Conservation (phyloP, 2,113 vertebrate genomes). For the Megalops atlanticus region DNA sequence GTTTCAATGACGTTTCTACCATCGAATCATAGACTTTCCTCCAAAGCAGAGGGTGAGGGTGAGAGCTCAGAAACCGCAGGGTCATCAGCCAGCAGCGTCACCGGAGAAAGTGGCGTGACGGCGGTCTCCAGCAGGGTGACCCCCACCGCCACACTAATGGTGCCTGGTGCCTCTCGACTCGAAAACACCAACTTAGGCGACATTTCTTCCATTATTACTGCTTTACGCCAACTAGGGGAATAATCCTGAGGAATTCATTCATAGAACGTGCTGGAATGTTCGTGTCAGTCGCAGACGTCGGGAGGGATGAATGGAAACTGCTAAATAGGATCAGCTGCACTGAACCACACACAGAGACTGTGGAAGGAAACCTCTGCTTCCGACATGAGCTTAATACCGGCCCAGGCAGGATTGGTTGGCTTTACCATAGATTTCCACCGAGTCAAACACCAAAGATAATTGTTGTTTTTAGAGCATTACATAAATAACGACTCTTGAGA, state of each 20-base stretch:
- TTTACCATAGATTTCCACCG: not conserved
- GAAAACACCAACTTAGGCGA: not conserved
- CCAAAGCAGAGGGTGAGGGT: not conserved
- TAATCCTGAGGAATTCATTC: not conserved
- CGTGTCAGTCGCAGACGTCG: constrained; percentile 1
- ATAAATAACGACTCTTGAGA: not conserved
- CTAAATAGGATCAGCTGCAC: not conserved
- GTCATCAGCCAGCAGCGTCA: not conserved
- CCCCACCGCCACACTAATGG: not conserved
- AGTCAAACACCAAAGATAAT: not conserved
- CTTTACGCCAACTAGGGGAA: not conserved
- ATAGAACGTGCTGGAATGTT: not conserved
- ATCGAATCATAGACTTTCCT: not conserved
- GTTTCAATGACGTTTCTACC: not conserved
- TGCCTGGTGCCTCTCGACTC: not conserved
- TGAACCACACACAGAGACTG: not conserved
- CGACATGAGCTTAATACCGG: not conserved
- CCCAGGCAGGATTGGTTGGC: constrained; percentile 5
- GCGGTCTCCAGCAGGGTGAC: not conserved
- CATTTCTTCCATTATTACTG: not conserved
- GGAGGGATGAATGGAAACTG: not conserved
- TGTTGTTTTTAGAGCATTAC: not conserved
- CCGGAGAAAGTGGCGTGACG: not conserved
- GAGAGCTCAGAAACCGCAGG: not conserved
- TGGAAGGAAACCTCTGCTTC: not conserved